Base-by-base conservation (phyloP, 2,888 invertebrate species). In the Antheraea yamamai region DNA sequence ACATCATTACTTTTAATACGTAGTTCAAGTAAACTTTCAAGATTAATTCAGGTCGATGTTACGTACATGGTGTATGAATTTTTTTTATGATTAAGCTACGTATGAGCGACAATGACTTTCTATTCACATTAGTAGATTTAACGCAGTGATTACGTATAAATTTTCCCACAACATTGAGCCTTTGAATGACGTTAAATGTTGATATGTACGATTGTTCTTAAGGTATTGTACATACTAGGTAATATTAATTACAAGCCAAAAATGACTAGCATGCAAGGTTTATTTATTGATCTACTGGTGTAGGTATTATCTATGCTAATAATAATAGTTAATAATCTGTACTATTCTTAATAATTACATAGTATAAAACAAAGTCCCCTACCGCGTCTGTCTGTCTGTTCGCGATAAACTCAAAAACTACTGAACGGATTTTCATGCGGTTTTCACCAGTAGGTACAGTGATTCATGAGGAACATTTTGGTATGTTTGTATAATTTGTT, bases 91-190 rank as follows among this genome's bases (percentile, higher is more conserved):
- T 35, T 39, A 20, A 70, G 39, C 55, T 70, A 20, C 73, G 73
- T 64, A 68, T 26, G n/a, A 51, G 52, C 73, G 73, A 71, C 72
- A 76, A 76, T 66, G 74, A 76, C 74, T 76, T 74, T 74, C 74
- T 74, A 71, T 61, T 76, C 76, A 55, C 66, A 68, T 66, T 74
- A 61, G 73, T 39, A 35, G 73, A 75, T 75, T 73, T 75, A 70
- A 75, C 39, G 20, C 73, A 55, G 23, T 47, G 73, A 75, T 75
- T 75, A 73, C 47, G 73, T 68, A 66, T 55, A 14, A 73, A 68
- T 73, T 75, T 75, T 75, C 75, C 58, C 75, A 75, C 73, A 75
- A 75, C 75, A 75, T 75, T 75, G 75, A 73, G 72, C 68, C 58
- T 35, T 73, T 75, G 73, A 73, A 47, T 23, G 66, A 66, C 70